These are phyloP conservation scores for Montipora foliosa DNA, from an alignment of 64 coral and sea anemone species.

Conservation along the genomic window DNA sequence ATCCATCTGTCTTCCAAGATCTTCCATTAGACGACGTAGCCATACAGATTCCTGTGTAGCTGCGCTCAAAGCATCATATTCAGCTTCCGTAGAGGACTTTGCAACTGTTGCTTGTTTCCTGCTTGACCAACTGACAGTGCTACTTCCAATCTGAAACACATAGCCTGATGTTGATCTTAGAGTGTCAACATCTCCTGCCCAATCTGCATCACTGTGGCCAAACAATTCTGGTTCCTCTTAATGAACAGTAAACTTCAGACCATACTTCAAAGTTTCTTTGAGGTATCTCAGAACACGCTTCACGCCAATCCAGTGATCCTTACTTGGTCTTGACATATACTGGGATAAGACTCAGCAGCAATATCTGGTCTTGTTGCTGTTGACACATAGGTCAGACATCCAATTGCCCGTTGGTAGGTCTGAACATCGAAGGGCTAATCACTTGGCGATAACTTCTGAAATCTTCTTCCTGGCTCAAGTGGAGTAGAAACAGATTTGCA, in stretches of 20 bases:
- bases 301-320: neutral
- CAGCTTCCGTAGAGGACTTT: too few relatives aligned
- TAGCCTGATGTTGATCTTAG: too few relatives aligned
- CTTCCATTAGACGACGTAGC: neutral
- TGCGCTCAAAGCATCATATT: too few relatives aligned
- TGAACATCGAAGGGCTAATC: neutral
- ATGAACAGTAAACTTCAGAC: neutral
- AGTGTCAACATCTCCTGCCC: too few relatives aligned
- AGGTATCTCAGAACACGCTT: constrained; percentile 41
- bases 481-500: neutral
- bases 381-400: too few relatives aligned
- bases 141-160: too few relatives aligned
- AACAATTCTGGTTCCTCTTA: neutral
- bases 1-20: neutral
- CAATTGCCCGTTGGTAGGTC: too few relatives aligned
- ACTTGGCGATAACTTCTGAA: neutral
- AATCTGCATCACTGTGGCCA: too few relatives aligned
- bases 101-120: too few relatives aligned
- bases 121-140: too few relatives aligned
- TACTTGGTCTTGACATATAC: constrained; percentile 2
- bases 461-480: neutral
- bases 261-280: neutral
- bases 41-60: too few relatives aligned
- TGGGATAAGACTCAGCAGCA: neutral
- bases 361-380: too few relatives aligned